phyloP scores from a whole-genome alignment of 1,140 invertebrate genomes.

The Halyomorpha halys region DNA sequence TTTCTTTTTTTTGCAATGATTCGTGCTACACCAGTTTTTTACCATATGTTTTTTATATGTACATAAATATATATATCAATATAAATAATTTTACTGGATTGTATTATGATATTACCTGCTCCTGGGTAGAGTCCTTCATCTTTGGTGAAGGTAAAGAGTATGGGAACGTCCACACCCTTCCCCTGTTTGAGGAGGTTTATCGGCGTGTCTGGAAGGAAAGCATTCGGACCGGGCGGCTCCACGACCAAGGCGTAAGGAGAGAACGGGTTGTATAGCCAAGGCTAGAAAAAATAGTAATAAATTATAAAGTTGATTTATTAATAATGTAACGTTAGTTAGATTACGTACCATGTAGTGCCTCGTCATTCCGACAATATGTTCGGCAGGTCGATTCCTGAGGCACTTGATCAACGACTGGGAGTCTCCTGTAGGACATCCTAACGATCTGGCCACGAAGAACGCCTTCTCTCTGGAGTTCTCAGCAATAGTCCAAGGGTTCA shows the following conservation, averaged over 20 bases:
- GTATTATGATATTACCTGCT: conserved; percentile 40
- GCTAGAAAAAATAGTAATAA: conserved; percentile 33
- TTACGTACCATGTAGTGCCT: neutral
- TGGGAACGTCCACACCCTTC: conserved; percentile 35
- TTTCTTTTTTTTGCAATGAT: no score
- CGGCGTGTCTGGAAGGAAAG: conserved; percentile 48
- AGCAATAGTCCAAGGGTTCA: conserved; percentile 31
- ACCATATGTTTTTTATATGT: no score
- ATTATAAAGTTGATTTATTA: no score
- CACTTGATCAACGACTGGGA: conserved; percentile 55
- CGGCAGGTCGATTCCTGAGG: conserved; percentile 49
- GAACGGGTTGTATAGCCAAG: conserved; percentile 46
- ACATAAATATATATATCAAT: no score
- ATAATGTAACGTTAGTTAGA: no score
- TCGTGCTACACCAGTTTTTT: no score
- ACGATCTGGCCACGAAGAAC: conserved; percentile 46
- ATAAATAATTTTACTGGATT: no score
- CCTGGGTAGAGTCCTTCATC: conserved; percentile 38
- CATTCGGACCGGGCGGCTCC: conserved; percentile 39
- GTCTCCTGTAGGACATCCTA: conserved; percentile 55
- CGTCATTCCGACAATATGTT: conserved; percentile 35
- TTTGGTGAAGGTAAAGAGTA: conserved; percentile 35
- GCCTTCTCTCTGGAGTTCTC: conserved; percentile 56
- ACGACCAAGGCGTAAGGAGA: conserved; percentile 49
- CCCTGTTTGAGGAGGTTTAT: conserved; percentile 42